Evolutionary conservation across 2,113 vertebrate species (phyloP).

Genomic region (Pelodiscus sinensis): DNA sequence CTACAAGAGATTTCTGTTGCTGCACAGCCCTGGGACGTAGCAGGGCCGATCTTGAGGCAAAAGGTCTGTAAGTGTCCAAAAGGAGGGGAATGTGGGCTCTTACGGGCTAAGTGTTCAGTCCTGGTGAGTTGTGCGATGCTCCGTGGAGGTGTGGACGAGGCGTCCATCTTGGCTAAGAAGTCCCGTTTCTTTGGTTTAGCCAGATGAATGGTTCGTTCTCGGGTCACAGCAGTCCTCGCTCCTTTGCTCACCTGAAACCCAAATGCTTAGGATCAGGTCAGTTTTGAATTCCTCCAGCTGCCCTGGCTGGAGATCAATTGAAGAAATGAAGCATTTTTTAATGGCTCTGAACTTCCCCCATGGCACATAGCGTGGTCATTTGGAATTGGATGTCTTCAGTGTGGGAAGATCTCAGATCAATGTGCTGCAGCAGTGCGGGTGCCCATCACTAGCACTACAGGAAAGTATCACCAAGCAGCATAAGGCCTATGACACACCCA

Average conservation of each 20-base stretch:
- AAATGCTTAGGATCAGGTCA: background rate
- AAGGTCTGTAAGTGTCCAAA: too few relatives aligned
- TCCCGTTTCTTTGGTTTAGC: constrained; percentile 41
- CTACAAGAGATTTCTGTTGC: background rate
- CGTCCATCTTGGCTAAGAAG: background rate
- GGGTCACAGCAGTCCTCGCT: constrained; percentile 38
- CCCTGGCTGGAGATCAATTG: background rate
- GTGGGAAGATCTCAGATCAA: background rate
- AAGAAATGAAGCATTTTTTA: background rate
- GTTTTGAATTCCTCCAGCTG: background rate
- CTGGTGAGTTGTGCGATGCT: background rate
- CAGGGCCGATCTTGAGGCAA: background rate
- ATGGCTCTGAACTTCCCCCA: too few relatives aligned
- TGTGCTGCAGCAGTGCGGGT: background rate
- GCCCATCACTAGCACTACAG: background rate
- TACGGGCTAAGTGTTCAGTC: constrained; percentile 53
- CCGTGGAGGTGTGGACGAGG: constrained; percentile 4
- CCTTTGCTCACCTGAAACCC: constrained; percentile 55
- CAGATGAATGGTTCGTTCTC: constrained; percentile 28
- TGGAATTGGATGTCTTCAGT: background rate
- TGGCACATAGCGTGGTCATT: background rate
- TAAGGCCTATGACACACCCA: background rate
- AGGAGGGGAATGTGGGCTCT: background rate
- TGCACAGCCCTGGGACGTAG: background rate
- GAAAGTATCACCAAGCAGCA: background rate